Evolutionary conservation across 2,888 invertebrate genomes (phyloP), one percentile per base, ranked within the genome.

Genomic region (Chalcis sispes): DNA sequence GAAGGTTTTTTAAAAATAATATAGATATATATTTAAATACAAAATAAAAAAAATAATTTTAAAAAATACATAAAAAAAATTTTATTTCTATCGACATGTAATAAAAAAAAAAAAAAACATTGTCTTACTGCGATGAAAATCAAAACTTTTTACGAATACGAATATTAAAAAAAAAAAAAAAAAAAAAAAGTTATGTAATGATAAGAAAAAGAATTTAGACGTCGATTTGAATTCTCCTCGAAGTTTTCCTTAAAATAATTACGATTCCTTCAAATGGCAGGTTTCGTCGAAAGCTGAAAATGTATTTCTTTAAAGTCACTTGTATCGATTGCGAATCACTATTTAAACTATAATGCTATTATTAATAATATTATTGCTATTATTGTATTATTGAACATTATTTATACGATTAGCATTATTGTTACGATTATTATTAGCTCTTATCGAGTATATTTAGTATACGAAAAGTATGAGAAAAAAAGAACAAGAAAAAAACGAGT

Each of bases 281-380:
- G 72, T 80, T 79, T 82, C 71, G 61, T 83, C 80, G 36, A 81
- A 84, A 82, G 82, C 82, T 85, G 82, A 83, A 69, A 67, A 36
- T 69, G 32, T 29, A 46, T 80, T 81, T 80, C 67, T 80, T 82
- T 75, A 65, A 81, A 69, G 61, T 74, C 67, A 74, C 52, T 62
- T 62, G 61, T 67, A 74, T 52, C 52, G 54, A 69, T 74, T 74
- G 58, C 61, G 56, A 69, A 67, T 73, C 61, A 73, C 66, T 52
- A 32, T 52, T 73, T 50, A 29, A 72, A 25, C 32, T 62, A 15
- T 62, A 72, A 65, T 72, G 54, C 64, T 73, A 65, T 61, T 32
- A 67, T 61, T 67, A 25, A 3, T 42, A 48, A 7, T 46, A 48
- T 50, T 70, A 62, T 42, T 75, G 50, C 42, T 75, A 46, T 69